A percentile compares a stretch with the other conserved stretches of the same genome.
Evolutionary conservation across 2,113 vertebrate genomes (phyloP).

Genomic region (Prolemur simus): DNA sequence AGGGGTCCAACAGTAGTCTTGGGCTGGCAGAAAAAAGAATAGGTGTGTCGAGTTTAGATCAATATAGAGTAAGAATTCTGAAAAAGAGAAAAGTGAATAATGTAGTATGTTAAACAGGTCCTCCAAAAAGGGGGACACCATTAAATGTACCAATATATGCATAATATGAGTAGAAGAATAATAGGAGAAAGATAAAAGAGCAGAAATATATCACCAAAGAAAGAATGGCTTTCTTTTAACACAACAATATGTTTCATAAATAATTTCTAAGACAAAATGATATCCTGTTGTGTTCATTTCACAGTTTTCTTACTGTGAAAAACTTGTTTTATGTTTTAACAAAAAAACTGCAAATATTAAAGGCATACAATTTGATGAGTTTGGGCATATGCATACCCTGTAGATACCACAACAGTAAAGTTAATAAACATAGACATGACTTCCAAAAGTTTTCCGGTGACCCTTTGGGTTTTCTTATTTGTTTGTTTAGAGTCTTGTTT

Average conservation of each 20-base stretch:
- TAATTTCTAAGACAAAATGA: conserved; percentile 19
- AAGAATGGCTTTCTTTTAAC: no score
- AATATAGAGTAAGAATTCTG: not conserved
- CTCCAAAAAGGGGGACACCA: not conserved
- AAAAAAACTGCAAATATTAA: not conserved
- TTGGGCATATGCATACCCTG: not conserved
- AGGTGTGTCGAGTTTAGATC: no score
- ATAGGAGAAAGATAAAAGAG: not conserved
- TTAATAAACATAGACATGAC: no score
- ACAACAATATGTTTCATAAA: conserved; percentile 13
- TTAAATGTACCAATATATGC: not conserved
- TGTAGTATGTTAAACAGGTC: not conserved
- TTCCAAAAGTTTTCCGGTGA: no score
- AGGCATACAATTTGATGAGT: not conserved
- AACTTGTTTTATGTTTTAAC: not conserved
- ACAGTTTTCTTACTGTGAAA: not conserved
- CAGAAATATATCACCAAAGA: not conserved
- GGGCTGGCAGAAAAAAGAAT: no score
- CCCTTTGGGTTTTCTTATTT: not conserved
- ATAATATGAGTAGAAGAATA: not conserved
- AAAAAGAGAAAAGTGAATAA: not conserved
- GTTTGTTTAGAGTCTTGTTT: not conserved
- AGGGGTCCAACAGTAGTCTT: no score
- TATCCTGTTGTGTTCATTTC: conserved; percentile 19
- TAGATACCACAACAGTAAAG: not conserved